These are phyloP conservation scores for Atherix ibis DNA, from an alignment of 2,888 invertebrate species.

Conservation along the genomic window DNA sequence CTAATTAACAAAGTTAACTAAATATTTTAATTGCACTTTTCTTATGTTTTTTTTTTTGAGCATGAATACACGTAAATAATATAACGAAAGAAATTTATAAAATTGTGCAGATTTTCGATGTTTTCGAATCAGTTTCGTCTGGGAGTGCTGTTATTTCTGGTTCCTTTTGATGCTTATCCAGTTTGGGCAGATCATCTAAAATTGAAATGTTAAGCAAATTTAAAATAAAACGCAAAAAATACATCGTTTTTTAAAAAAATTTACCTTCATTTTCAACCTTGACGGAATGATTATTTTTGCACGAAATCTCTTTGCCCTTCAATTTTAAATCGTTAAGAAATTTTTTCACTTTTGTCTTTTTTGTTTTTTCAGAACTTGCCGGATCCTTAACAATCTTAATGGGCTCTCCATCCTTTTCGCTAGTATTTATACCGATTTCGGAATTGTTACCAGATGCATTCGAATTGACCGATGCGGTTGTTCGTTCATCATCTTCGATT, in stretches of 20 bases:
- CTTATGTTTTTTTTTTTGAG: too few relatives aligned
- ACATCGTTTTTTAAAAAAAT: neutral
- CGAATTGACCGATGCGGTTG: conserved; percentile 30
- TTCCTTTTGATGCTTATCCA: too few relatives aligned
- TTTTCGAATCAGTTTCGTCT: conserved; percentile 16
- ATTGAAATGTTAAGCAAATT: too few relatives aligned
- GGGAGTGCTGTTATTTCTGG: neutral
- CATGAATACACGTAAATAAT: too few relatives aligned
- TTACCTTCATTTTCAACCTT: conserved; percentile 21
- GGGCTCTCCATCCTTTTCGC: conserved; percentile 4
- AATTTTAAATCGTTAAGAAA: conserved; percentile 22
- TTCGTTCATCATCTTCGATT: conserved; percentile 23
- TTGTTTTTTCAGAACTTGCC: conserved; percentile 13
- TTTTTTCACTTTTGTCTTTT: conserved; percentile 17
- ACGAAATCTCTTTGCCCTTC: conserved; percentile 20
- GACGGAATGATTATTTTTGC: conserved; percentile 23
- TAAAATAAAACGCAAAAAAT: too few relatives aligned
- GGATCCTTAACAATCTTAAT: conserved; percentile 12
- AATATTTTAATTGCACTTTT: too few relatives aligned
- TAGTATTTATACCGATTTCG: conserved; percentile 18
- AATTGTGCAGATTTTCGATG: conserved; percentile 29
- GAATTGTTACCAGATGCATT: conserved; percentile 17
- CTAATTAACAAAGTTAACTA: too few relatives aligned
- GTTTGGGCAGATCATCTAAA: too few relatives aligned
- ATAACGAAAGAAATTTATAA: conserved; percentile 20